Base-by-base conservation (phyloP, 1,140 invertebrate species). In the Procambarus clarkii region DNA sequence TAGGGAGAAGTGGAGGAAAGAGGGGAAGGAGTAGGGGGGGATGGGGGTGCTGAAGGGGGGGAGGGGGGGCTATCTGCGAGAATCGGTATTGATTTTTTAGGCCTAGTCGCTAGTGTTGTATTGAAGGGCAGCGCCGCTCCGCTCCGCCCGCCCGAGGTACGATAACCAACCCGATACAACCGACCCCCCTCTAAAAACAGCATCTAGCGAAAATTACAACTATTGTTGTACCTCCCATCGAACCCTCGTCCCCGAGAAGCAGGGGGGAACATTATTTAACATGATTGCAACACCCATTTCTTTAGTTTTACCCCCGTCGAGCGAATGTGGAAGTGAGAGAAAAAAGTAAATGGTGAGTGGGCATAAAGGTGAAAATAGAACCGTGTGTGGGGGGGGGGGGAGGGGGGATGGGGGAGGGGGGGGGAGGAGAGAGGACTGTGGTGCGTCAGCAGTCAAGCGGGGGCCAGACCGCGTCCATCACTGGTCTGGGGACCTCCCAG, bases 11-110 rank as follows among this genome's bases (percentile, higher is more conserved):
- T 9, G 50, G 50, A 54, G 82, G 89, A 64, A 64, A 64, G 15
- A 18, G 4, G 60, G 60, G 13, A 64, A 13, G 8, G 50, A 9
- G 50, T 54, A 13, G 50, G 13, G 50, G 50, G 4, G 8, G 60
- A 18, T 64, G 60, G 18, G 2, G 18, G 60, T 3, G 50, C 7
- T 8, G 60, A 64, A 18, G 60, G 13, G 2, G 1, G 18, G 34
- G 60, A 3, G 60, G 18, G 60, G 60, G 60, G 83, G 82, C 82
- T 91, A 91, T 91, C 89, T 91, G 76, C 74, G 76, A 69, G 89
- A 85, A 91, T 85, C 82, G 83, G 83, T 91, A 91, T 91, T 91
- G 89, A 91, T 91, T 91, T 91, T 69, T 91, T 91, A 91, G 89
- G 89, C 89, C 89, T 91, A 91, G 69, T 79, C 82, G 83, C 89